Conservation (phyloP, 2,113 vertebrate species). For the Tragelaphus buxtoni region DNA sequence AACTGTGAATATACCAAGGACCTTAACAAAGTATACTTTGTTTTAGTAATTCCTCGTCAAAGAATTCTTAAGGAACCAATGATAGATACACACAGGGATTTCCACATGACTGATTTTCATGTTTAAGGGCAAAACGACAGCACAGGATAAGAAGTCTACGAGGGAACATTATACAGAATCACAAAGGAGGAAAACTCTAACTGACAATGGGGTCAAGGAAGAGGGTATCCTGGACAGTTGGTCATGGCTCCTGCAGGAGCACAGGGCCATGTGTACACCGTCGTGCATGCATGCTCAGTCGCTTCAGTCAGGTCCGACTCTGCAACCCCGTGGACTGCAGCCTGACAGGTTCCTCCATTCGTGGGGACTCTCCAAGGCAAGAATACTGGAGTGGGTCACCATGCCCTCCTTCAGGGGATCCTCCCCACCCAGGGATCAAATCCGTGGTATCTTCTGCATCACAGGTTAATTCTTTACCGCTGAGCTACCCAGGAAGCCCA, state of each 20-base stretch:
- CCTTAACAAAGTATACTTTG: background rate
- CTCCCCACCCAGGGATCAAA: too few species aligned
- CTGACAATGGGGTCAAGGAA: background rate
- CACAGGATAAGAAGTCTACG: background rate
- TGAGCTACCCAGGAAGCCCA: background rate
- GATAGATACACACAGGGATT: background rate
- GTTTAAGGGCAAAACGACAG: conserved; percentile 31
- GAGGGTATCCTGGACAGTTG: background rate
- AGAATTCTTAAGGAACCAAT: background rate
- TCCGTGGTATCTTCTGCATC: too few species aligned
- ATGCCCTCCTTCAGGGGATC: too few species aligned
- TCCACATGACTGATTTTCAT: background rate
- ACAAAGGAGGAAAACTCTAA: background rate
- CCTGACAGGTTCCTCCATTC: background rate
- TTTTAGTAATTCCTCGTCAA: background rate
- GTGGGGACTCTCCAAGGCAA: background rate
- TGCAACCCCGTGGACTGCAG: background rate
- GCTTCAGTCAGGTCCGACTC: background rate
- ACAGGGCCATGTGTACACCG: too few species aligned
- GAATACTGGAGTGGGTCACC: too few species aligned
- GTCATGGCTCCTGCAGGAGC: background rate
- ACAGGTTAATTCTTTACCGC: too few species aligned
- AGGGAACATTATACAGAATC: background rate
- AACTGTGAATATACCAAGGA: background rate
- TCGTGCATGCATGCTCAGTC: accelerated